Base-by-base conservation (phyloP, 2,797 vertebrate genomes). In the Poecile montanus region DNA sequence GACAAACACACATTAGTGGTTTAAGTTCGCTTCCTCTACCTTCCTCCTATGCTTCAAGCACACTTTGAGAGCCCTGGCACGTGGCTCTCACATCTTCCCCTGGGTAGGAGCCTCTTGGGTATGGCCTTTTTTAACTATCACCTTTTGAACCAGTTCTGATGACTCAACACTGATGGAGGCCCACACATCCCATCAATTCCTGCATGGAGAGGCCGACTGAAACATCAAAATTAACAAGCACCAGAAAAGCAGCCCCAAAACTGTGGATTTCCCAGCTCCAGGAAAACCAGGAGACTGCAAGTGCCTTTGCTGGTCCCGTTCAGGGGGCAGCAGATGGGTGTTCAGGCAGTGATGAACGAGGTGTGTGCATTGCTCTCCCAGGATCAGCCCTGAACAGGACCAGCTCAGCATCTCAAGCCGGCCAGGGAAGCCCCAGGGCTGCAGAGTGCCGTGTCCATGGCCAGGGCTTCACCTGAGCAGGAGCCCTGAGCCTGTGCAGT, bases 401-500 rank as follows among this genome's bases (percentile, higher is more conserved):
- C 19, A 25, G 67, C 29, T 53, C 1, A 0, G 81, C 45, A 32
- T 11, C 50, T 51, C 70, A 10, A 7, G 30, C 16, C 47, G 3
- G 38, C 17, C 38, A 44, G 82, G 54, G 61, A 51, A 74, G 70
- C 9, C 32, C 25, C 50, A 1, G 23, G 54, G 61, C 34, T 7
- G 10, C 20, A 16, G 56, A 26, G 8, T 5, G n/a, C 47, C 18
- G 19, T 5, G 6, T 5, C 58, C 22, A 1, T 0, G 4, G 3
- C 3, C 32, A n/a, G 53, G 50, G n/a, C 12, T 9, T 56, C 45
- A 34, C 7, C 23, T 3, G 38, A 62, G 47, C 19, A 22, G 1
- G 4, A 27, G 18, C 45, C 22, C 2, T 32, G 42, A 38, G 76
- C 38, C 30, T 0, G 0, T 2, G 4, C 62, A 0, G 0, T 32